Evolutionary conservation across 2,888 invertebrate genomes (phyloP).

Genomic region (Pterobdella sp.): DNA sequence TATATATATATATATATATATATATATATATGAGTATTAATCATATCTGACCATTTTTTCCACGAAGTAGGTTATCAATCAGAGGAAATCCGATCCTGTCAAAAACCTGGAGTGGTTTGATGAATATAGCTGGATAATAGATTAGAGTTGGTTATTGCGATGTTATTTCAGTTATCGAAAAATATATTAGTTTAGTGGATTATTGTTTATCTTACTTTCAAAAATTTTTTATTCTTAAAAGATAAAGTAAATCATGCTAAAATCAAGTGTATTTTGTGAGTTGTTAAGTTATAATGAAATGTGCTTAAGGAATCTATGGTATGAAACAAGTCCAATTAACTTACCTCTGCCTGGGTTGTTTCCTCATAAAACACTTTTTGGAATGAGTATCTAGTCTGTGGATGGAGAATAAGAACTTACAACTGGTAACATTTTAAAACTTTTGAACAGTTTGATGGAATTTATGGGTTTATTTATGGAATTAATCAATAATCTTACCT

Average conservation of each 20-base stretch:
- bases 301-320: not conserved
- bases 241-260: not conserved
- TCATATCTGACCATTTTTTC: slow-evolving; percentile 66
- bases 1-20: not conserved
- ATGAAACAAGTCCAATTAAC: not conserved
- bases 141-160: not conserved
- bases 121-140: not conserved
- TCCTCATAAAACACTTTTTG: slow-evolving; percentile 73
- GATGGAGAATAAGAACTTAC: not conserved
- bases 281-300: not conserved
- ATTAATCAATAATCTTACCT: slow-evolving; percentile 13
- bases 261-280: not conserved
- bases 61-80: slow-evolving; percentile 71
- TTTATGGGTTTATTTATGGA: too few relatives aligned
- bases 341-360: slow-evolving; percentile 65
- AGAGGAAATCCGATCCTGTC: slow-evolving; percentile 74
- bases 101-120: slow-evolving; percentile 57
- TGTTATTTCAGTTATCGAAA: not conserved
- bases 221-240: not conserved
- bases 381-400: slow-evolving; percentile 58
- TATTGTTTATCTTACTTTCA: not conserved
- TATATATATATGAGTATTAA: not conserved
- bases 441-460: not conserved
- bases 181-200: not conserved
- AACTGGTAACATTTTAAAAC: not conserved